Evolutionary conservation across 2,797 vertebrate species (phyloP).

Genomic region (Tachyglossus aculeatus): DNA sequence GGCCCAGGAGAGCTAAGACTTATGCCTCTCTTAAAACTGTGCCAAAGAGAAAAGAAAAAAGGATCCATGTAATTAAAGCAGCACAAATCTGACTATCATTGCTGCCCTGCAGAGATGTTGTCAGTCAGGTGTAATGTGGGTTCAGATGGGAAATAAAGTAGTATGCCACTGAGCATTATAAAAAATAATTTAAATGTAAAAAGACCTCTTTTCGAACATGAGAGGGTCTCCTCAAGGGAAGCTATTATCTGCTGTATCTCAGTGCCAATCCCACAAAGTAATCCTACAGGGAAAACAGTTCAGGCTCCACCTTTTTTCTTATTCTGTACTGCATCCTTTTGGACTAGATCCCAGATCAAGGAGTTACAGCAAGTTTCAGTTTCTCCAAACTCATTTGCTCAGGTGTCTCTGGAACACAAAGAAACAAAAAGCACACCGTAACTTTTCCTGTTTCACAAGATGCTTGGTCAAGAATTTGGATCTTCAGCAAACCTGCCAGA

Average conservation of each 20-base stretch:
- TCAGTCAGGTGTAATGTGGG: neutral
- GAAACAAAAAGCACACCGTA: no score
- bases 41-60: neutral
- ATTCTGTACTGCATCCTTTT: neutral
- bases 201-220: neutral
- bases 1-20: neutral
- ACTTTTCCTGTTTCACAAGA: no score
- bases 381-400: neutral
- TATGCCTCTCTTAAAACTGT: neutral
- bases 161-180: neutral
- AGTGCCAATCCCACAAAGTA: neutral
- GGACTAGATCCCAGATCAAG: neutral
- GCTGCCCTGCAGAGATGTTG: neutral
- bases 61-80: constrained; percentile 9
- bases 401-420: neutral
- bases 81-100: neutral
- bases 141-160: neutral
- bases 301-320: neutral
- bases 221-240: neutral
- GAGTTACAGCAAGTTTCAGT: neutral
- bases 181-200: neutral
- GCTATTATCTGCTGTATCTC: neutral
- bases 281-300: neutral
- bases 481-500: no score
- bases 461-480: no score